Conservation (phyloP, 2,888 invertebrate genomes). For the Dioctria rufipes region DNA sequence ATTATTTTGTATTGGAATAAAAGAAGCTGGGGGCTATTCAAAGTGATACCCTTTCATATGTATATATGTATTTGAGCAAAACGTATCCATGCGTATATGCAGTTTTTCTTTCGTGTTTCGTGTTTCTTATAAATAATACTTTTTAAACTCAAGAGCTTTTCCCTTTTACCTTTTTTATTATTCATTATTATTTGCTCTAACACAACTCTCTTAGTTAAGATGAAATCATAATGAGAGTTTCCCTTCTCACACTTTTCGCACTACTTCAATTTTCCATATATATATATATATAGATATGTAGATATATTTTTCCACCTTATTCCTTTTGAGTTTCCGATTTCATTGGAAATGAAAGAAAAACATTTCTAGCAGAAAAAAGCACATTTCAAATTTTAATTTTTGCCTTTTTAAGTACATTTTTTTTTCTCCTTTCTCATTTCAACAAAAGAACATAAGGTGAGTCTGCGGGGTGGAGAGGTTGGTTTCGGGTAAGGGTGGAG, state of each 20-base stretch:
- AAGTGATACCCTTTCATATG: slow-evolving; percentile 1
- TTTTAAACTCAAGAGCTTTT: not conserved
- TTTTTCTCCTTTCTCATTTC: not conserved
- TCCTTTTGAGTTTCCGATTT: not conserved
- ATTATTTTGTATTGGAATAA: not conserved
- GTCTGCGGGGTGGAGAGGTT: not conserved
- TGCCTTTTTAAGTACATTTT: not conserved
- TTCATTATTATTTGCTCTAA: not conserved
- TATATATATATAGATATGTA: no score
- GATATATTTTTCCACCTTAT: no score
- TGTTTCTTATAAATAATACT: slow-evolving; percentile 3
- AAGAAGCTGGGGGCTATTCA: not conserved
- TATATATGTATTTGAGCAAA: no score
- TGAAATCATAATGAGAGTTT: not conserved
- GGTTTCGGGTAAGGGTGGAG: no score
- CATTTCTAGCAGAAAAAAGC: not conserved
- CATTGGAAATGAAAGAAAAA: not conserved
- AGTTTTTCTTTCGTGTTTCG: not conserved
- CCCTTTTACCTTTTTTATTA: not conserved
- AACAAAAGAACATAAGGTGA: not conserved
- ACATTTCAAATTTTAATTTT: not conserved
- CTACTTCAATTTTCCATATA: no score
- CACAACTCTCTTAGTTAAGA: not conserved
- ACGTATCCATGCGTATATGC: not conserved
- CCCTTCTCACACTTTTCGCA: not conserved